phyloP scores from a whole-genome alignment of 2,888 invertebrate species.

The Ptilodon capucinus region DNA sequence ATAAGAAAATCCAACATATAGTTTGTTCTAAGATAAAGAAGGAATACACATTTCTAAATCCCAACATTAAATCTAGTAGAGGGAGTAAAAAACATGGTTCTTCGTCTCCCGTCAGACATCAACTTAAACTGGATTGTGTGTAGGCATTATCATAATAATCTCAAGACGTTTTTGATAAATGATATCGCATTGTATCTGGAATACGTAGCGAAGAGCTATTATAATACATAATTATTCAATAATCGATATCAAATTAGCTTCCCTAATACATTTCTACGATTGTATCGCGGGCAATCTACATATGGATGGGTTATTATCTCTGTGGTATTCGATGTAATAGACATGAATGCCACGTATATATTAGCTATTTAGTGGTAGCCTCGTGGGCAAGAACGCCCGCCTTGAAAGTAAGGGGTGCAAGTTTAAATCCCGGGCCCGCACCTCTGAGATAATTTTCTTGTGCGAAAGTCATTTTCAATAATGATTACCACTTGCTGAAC shows the following conservation, averaged over 20 bases:
- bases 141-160: slow-evolving; percentile 22
- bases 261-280: slow-evolving; percentile 3
- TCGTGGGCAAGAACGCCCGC: too few species aligned
- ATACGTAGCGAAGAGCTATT: background rate
- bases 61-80: too few species aligned
- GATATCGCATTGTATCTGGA: slow-evolving; percentile 2
- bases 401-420: too few species aligned
- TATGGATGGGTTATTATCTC: slow-evolving; percentile 11
- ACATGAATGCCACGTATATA: background rate
- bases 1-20: too few species aligned
- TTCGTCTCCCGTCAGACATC: background rate
- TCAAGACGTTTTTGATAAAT: slow-evolving; percentile 12
- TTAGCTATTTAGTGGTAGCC: too few species aligned
- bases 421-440: too few species aligned
- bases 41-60: too few species aligned
- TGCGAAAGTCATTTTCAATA: too few species aligned
- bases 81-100: too few species aligned
- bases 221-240: slow-evolving; percentile 7
- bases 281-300: slow-evolving; percentile 6
- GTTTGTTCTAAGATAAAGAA: too few species aligned
- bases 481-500: too few species aligned
- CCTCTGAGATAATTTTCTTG: too few species aligned
- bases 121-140: slow-evolving; percentile 2
- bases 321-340: background rate
- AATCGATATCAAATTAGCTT: slow-evolving; percentile 8